A percentile compares a stretch with the other conserved stretches of the same genome.
phyloP scores from a whole-genome alignment of 2,113 vertebrate species.

The Meleagris gallopavo region DNA sequence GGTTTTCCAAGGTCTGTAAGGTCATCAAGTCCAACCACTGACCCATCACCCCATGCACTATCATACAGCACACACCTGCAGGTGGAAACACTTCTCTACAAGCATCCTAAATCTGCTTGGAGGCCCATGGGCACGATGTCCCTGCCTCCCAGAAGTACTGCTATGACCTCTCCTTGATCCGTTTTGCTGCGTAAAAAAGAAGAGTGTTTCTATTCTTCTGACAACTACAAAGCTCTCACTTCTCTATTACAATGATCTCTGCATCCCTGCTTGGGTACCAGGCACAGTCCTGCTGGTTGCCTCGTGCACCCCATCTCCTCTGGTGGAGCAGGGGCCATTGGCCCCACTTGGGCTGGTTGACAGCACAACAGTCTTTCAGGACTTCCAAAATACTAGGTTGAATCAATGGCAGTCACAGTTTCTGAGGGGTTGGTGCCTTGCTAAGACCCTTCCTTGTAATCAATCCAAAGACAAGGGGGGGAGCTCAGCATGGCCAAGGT shows the following conservation, averaged over 20 bases:
- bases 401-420: conserved; percentile 32
- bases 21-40: no score
- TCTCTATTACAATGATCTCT: accelerated
- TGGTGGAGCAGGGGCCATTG: background rate
- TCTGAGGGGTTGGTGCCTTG: background rate
- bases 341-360: background rate
- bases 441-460: conserved; percentile 19
- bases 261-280: background rate
- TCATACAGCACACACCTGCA: background rate
- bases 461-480: background rate
- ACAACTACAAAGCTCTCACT: background rate
- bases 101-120: background rate
- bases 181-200: background rate
- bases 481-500: accelerated
- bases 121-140: background rate
- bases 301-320: background rate
- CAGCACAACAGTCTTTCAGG: background rate
- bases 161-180: background rate
- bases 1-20: background rate
- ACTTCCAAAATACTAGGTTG: background rate
- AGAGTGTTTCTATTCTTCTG: background rate
- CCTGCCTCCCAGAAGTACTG: background rate
- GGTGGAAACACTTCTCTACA: background rate
- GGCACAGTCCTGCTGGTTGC: background rate
- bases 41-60: no score